Evolutionary conservation across 1,140 invertebrate genomes (phyloP).

Genomic region (Harpegnathos saltator): DNA sequence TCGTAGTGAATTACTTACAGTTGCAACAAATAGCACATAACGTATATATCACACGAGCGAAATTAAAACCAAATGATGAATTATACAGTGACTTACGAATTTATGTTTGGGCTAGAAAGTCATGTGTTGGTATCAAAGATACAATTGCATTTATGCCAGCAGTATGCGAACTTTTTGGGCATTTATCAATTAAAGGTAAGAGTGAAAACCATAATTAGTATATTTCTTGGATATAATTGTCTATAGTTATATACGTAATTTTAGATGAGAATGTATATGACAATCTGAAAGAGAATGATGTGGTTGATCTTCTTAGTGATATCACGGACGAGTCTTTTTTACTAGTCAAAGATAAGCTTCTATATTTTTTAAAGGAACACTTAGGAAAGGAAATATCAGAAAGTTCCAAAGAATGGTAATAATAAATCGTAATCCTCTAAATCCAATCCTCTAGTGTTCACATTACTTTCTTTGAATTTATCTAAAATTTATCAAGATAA

Average conservation of each 20-base stretch:
- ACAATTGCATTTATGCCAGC: conserved; percentile 87
- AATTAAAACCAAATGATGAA: conserved; percentile 65
- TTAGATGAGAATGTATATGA: conserved; percentile 84
- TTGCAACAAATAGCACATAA: conserved; percentile 89
- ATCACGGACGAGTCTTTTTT: conserved; percentile 83
- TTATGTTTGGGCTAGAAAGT: conserved; percentile 89
- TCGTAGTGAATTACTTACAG: conserved; percentile 86
- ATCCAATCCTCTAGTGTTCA: too few species aligned
- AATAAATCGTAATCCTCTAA: background rate
- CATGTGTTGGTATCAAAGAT: conserved; percentile 86
- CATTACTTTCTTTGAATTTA: too few species aligned
- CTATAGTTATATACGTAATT: conserved; percentile 63
- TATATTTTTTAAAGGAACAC: conserved; percentile 49
- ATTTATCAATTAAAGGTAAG: conserved; percentile 89
- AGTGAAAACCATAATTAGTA: conserved; percentile 45
- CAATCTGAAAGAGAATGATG: conserved; percentile 80
- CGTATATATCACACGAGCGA: conserved; percentile 88
- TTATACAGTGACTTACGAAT: conserved; percentile 85
- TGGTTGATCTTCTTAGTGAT: conserved; percentile 82
- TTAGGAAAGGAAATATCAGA: conserved; percentile 4
- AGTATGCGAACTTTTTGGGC: conserved; percentile 89
- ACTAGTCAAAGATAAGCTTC: conserved; percentile 62
- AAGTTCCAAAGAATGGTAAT: background rate
- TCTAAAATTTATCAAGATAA: too few species aligned
- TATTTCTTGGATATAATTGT: conserved; percentile 27